Percentiles rank a stretch among this genome's conserved stretches.
Evolutionary conservation across 2,888 invertebrate species (phyloP).

Genomic region (Siphlonurus alternatus): DNA sequence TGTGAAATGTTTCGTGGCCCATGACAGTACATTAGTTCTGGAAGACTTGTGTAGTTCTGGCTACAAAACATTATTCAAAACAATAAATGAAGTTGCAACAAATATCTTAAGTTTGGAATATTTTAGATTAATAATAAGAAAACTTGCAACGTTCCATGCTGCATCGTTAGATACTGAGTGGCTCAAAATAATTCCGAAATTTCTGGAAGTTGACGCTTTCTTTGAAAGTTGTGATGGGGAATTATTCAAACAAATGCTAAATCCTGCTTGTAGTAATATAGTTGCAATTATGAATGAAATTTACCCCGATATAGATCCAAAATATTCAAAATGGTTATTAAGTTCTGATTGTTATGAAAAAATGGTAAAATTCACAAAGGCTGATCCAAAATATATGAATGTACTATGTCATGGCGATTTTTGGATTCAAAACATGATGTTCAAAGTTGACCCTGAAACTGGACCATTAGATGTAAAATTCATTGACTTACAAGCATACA

Average conservation of each 20-base stretch:
- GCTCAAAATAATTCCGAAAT: background rate
- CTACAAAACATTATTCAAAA: background rate
- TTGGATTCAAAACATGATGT: background rate
- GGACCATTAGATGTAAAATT: slow-evolving; percentile 2
- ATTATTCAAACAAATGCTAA: background rate
- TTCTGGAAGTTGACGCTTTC: background rate
- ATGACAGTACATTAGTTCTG: background rate
- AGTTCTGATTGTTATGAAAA: background rate
- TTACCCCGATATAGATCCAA: background rate
- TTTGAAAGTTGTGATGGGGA: background rate
- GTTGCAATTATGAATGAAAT: background rate
- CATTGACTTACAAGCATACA: slow-evolving; percentile 4
- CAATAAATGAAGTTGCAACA: background rate
- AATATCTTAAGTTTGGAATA: background rate
- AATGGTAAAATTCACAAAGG: background rate
- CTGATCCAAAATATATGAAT: background rate
- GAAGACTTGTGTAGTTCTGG: background rate
- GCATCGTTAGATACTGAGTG: background rate
- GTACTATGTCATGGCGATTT: background rate
- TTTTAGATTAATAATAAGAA: background rate
- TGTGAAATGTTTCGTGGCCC: background rate
- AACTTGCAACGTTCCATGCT: background rate
- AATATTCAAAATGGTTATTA: background rate
- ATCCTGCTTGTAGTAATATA: background rate
- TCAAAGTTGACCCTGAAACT: background rate